Evolutionary conservation across 2,113 vertebrate genomes (phyloP).

Genomic region (Cryptomyrus ogoouensis): DNA sequence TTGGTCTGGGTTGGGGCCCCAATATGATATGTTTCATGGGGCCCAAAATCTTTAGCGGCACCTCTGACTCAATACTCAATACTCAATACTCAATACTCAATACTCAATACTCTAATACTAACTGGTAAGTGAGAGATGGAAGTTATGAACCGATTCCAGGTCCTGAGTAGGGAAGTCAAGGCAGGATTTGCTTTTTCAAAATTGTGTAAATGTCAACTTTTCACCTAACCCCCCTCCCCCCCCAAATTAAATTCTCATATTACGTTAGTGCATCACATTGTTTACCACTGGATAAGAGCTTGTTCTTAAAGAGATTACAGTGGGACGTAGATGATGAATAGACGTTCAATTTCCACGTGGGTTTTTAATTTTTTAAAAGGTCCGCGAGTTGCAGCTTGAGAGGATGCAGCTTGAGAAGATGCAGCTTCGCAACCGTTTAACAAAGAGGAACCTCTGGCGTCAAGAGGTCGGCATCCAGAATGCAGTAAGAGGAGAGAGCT

Average conservation of each 20-base stretch:
- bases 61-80: background rate
- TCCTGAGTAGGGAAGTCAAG: background rate
- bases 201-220: background rate
- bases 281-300: background rate
- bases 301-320: background rate
- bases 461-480: background rate
- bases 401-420: too few species aligned
- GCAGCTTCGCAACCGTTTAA: background rate
- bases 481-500: background rate
- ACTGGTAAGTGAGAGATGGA: background rate
- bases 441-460: background rate
- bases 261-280: background rate
- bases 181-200: background rate
- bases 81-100: background rate
- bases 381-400: too few species aligned
- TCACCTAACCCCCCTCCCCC: background rate
- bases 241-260: background rate
- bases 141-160: background rate
- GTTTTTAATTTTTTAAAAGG: background rate
- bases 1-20: background rate
- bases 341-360: background rate
- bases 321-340: background rate
- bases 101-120: background rate
- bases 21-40: background rate
- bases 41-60: background rate